Evolutionary conservation across 1,140 invertebrate genomes (phyloP).

Genomic region (Drosophila saltans): DNA sequence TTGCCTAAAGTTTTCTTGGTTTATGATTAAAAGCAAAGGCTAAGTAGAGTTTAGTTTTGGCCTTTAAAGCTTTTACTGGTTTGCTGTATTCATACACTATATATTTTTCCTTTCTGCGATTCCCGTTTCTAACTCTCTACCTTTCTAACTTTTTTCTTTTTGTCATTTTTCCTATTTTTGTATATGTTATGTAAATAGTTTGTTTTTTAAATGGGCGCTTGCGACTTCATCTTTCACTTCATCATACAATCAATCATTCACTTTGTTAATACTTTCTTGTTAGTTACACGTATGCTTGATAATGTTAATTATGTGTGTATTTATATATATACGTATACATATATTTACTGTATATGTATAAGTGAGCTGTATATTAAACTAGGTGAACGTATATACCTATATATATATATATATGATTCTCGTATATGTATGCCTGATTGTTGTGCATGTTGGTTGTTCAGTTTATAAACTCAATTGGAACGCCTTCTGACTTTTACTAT

Average conservation of each 20-base stretch:
- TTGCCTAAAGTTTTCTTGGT: conserved; percentile 36
- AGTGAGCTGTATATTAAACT: conserved; percentile 63
- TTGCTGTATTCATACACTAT: conserved; percentile 46
- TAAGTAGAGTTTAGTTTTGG: conserved; percentile 55
- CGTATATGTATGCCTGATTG: conserved; percentile 76
- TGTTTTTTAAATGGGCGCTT: conserved; percentile 73
- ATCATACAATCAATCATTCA: conserved; percentile 33
- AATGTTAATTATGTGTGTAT: conserved; percentile 57
- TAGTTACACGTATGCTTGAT: conserved; percentile 78
- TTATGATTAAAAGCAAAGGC: conserved; percentile 56
- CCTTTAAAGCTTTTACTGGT: conserved; percentile 71
- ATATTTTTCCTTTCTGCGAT: background rate
- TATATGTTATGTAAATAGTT: conserved; percentile 70
- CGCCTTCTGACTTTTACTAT: conserved; percentile 53
- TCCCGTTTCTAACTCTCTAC: background rate
- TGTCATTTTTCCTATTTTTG: conserved; percentile 35
- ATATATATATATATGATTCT: conserved; percentile 67
- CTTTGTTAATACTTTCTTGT: conserved; percentile 73
- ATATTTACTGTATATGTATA: conserved; percentile 42
- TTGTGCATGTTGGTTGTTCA: conserved; percentile 73
- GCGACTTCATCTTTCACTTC: conserved; percentile 52
- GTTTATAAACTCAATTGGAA: conserved; percentile 66
- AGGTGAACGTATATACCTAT: conserved; percentile 50
- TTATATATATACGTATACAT: conserved; percentile 34
- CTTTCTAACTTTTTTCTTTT: background rate